Evolutionary conservation across 1,140 invertebrate genomes (phyloP), one percentile per base, ranked within the genome.

Genomic region (Cyclargus thomasi): DNA sequence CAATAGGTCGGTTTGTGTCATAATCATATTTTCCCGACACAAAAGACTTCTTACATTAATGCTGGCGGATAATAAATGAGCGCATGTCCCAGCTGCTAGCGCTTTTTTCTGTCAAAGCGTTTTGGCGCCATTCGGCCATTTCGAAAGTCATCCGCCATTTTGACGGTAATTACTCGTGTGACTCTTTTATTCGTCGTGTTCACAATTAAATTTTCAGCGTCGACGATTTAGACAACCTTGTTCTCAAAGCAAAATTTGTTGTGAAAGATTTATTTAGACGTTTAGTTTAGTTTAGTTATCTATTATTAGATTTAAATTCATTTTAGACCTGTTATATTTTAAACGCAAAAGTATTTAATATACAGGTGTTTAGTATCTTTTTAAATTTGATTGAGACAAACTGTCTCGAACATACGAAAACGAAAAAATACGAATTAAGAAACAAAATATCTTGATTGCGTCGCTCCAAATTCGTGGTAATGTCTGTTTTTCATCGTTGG

Each of bases 1-100:
- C 85, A 87, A 87, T 84, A 74, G 83, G 75, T 59, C 75, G 77
- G 75, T 76, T 75, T 74, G 75, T 75, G 85, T 82, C 83, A 82
- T 87, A 85, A 87, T 87, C 85, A 85, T 87, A 87, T 85, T 87
- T 85, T 82, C 75, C 71, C 78, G 8, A 35, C 79, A 87, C 85
- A 85, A 87, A 85, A 69, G 79, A 81, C 75, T 81, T 78, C 83
- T 85, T 84, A 83, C 79, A 72, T 82, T 84, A 87, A 85, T 87
- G 82, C 79, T 75, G 73, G 72, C 76, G 76, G 55, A 69, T 81
- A 81, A 83, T 82, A 84, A 82, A 85, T 81, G 82, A 77, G 67
- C 63, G 65, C 79, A 81, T 78, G 75, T 78, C 70, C 65, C 69
- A 53, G 57, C 18, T 67, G 64, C 59, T 78, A 73, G 66, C 35